Percentiles rank a stretch among this genome's conserved stretches.
These are phyloP conservation scores for Caenorhabditis remanei DNA, from an alignment of 1,140 invertebrate species.

Conservation along the genomic window DNA sequence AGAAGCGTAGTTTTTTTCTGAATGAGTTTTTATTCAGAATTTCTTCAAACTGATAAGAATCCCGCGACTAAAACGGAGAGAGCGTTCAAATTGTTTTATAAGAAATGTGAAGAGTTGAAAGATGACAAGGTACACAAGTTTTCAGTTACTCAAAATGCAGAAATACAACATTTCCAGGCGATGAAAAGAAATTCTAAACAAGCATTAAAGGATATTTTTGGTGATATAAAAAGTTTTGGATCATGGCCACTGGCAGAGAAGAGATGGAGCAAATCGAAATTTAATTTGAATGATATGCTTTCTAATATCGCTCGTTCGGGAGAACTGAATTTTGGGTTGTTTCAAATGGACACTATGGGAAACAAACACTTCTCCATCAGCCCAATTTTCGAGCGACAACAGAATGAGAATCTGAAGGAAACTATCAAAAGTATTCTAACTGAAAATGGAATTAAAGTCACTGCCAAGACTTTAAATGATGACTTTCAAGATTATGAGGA, in stretches of 20 bases:
- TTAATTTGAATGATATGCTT: neutral
- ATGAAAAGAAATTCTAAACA: neutral
- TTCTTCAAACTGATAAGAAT: neutral
- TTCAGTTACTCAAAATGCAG: neutral
- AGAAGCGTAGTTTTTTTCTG: neutral
- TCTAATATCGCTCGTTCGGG: neutral
- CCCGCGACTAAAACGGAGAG: neutral
- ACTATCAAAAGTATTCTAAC: neutral
- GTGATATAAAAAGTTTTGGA: neutral
- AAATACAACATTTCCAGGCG: neutral
- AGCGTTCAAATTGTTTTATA: neutral
- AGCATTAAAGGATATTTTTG: neutral
- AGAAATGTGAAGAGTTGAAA: neutral
- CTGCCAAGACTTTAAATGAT: neutral
- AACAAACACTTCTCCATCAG: neutral
- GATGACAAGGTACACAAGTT: neutral
- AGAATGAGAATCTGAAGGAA: neutral
- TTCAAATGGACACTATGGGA: too few relatives aligned
- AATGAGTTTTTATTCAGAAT: neutral
- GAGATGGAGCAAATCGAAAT: neutral
- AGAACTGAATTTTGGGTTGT: neutral
- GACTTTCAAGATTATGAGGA: neutral
- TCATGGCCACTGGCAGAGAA: neutral
- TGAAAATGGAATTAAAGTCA: neutral
- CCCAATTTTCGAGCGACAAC: neutral